phyloP scores from a whole-genome alignment of 2,888 invertebrate species.

The Apoderus coryli region DNA sequence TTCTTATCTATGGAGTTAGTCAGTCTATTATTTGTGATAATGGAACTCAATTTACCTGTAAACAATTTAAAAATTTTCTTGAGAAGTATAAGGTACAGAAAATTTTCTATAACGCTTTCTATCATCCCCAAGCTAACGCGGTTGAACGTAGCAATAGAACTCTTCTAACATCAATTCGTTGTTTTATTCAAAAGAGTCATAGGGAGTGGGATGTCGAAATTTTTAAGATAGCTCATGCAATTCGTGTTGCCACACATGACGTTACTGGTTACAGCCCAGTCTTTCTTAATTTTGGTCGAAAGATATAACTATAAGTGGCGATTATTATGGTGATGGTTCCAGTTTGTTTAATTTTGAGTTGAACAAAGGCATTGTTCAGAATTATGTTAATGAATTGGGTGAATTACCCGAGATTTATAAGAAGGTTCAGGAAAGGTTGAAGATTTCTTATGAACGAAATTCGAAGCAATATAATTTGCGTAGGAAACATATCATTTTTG shows the following conservation, averaged over 20 bases:
- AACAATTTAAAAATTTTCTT: neutral
- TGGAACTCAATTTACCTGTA: neutral
- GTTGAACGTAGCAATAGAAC: neutral
- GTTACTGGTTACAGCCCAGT: neutral
- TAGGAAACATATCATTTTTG: neutral
- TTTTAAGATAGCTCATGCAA: slow-evolving; percentile 1
- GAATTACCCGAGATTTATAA: neutral
- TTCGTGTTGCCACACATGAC: slow-evolving; percentile 1
- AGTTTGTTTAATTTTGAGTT: too few species aligned
- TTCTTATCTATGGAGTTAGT: neutral
- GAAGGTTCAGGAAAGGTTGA: neutral
- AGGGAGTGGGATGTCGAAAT: neutral
- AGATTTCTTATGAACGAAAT: neutral
- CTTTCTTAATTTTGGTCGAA: slow-evolving; percentile 2
- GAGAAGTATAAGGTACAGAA: slow-evolving; percentile 1
- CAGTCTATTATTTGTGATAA: neutral
- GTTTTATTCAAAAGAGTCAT: neutral
- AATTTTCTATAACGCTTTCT: slow-evolving; percentile 3
- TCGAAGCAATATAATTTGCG: slow-evolving; percentile 2
- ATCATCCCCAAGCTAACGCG: slow-evolving; percentile 2
- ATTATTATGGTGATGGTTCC: neutral
- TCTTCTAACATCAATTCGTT: neutral
- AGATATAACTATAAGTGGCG: slow-evolving; percentile 1
- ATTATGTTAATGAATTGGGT: too few species aligned
- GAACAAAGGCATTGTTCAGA: too few species aligned